Conservation (phyloP, 1,140 invertebrate genomes). For the Notospermus geniculatus region DNA sequence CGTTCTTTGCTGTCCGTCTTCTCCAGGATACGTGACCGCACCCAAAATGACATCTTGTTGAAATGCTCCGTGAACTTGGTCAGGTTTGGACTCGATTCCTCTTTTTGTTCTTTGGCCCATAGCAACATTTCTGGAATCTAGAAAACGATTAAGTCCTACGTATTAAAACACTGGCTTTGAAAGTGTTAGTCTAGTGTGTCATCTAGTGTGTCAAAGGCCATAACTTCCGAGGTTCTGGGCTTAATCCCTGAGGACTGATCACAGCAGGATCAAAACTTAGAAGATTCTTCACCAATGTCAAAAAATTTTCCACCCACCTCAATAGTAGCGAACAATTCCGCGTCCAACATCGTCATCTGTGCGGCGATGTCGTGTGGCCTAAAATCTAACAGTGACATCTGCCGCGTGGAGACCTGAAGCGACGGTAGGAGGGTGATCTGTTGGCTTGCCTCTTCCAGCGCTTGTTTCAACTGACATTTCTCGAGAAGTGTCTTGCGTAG, state of each 20-base stretch:
- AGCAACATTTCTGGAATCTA: conserved; percentile 85
- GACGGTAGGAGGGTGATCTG: neutral
- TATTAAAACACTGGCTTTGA: too few relatives aligned
- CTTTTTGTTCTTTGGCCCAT: conserved; percentile 96
- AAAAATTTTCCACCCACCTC: conserved; percentile 72
- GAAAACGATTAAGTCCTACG: conserved; percentile 11
- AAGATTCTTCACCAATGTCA: too few relatives aligned
- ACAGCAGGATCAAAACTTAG: too few relatives aligned
- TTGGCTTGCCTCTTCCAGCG: conserved; percentile 7
- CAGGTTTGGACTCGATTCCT: conserved; percentile 93
- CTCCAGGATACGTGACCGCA: conserved; percentile 74
- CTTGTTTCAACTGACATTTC: conserved; percentile 67
- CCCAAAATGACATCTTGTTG: conserved; percentile 99
- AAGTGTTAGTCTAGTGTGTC: too few relatives aligned
- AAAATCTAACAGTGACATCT: conserved; percentile 73
- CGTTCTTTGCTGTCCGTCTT: conserved; percentile 85
- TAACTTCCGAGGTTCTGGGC: too few relatives aligned
- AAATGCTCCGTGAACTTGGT: conserved; percentile 98
- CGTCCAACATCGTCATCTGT: conserved; percentile 97
- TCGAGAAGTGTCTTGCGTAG: conserved; percentile 86
- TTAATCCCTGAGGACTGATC: too few relatives aligned
- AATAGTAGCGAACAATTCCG: conserved; percentile 93
- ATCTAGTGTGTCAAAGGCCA: too few relatives aligned
- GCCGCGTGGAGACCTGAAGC: neutral
- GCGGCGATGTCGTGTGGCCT: conserved; percentile 91